Base-by-base conservation (phyloP, 2,797 vertebrate genomes). In the Taenioides sp. region DNA sequence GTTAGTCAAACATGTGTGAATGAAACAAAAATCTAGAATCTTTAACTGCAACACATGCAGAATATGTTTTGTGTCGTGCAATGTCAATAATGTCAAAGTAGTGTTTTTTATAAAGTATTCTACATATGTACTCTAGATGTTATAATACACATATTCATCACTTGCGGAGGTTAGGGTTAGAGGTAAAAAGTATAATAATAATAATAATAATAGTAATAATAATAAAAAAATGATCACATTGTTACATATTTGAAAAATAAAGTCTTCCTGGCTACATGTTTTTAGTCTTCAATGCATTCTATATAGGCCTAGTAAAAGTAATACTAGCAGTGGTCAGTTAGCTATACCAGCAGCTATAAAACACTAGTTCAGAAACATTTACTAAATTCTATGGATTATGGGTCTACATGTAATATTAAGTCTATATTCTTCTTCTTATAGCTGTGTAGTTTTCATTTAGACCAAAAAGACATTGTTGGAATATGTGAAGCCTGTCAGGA, bases 401-500 rank as follows among this genome's bases (percentile, higher is more conserved):
- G 1, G 6, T 54, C 20, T 54, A 52, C 7, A 9, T 14, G 43
- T 47, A 47, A 16, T 52, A 7, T 5, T 54, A n/a, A n/a, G 2
- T 54, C 7, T 55, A 55, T 9, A 55, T 9, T 10, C 16, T 16
- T 47, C 43, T 16, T 47, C 14, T 16, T 4, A 43, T 43, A 43
- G 40, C 40, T 43, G 40, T 43, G 12, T 12, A 43, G 43, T 16
- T 47, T 47, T 47, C 12, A 47, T 17, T 47, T 47, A 47, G 43
- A 47, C 43, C 43, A 54, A 65, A 65, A 47, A 69, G 23, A 79
- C 78, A 78, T 65, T 14, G 67, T 2, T 64, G 72, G 69, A 84
- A 72, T 57, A 28, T 37, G 37, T 74, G 74, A 69, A 16, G 14
- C 43, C 43, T 17, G 43, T 47, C 14, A 47, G 71, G 69, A 57